These are phyloP conservation scores for Bubo bubo DNA, from an alignment of 2,113 vertebrate species.

Conservation along the genomic window DNA sequence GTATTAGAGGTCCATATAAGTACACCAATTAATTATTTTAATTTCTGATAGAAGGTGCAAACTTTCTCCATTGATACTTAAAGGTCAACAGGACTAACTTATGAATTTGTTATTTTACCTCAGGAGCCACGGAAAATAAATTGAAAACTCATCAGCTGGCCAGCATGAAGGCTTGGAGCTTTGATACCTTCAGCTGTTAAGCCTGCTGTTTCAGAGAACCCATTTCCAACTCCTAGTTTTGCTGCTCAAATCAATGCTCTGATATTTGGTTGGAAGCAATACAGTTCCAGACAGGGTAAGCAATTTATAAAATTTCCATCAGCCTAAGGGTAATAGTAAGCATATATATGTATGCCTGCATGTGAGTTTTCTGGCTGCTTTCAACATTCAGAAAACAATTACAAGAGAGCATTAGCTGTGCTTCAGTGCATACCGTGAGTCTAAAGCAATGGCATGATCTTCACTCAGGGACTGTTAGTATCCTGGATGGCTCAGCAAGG, in stretches of 20 bases:
- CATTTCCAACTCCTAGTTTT: neutral
- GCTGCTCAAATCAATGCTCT: conserved; percentile 7
- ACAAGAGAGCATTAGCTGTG: neutral
- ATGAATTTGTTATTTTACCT: neutral
- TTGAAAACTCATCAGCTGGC: conserved; percentile 63
- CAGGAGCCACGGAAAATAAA: conserved; percentile 52
- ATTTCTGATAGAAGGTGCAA: neutral
- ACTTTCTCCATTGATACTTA: neutral
- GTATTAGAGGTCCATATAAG: neutral
- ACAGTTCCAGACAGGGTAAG: neutral
- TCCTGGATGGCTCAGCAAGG: neutral
- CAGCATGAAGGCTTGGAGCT: conserved; percentile 30
- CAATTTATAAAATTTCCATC: conserved; percentile 18
- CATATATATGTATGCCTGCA: neutral
- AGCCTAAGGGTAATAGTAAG: neutral
- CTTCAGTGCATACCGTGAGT: neutral
- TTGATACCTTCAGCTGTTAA: conserved; percentile 56
- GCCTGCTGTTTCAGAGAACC: neutral
- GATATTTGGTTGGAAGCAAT: neutral
- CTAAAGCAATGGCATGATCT: neutral
- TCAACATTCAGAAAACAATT: conserved; percentile 24
- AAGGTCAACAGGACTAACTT: neutral
- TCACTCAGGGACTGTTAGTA: neutral
- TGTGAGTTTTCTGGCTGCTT: conserved; percentile 12
- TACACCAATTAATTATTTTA: neutral